A percentile compares a stretch with the other conserved stretches of the same genome.
Conservation (phyloP, 2,888 invertebrate species). For the Asteroscopus sphinx region DNA sequence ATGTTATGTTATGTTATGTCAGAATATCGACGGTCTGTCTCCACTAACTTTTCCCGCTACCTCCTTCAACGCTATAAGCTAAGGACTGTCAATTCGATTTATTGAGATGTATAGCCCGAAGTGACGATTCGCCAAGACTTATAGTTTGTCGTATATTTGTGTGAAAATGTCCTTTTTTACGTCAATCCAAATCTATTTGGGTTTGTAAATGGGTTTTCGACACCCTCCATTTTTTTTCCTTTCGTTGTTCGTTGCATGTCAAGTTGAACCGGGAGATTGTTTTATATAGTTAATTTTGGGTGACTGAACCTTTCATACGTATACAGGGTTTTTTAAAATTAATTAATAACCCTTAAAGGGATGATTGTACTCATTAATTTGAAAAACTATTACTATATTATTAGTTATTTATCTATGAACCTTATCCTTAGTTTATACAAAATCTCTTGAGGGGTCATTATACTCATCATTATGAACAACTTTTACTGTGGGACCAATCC, state of each 20-base stretch:
- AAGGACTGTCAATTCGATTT: conserved; percentile 72
- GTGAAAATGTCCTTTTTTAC: conserved; percentile 54
- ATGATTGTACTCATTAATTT: too few relatives aligned
- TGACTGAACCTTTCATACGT: background rate
- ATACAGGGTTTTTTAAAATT: too few relatives aligned
- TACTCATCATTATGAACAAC: too few relatives aligned
- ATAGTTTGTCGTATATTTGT: conserved; percentile 51
- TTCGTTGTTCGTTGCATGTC: conserved; percentile 33
- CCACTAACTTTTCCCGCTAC: conserved; percentile 12
- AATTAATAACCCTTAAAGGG: too few relatives aligned
- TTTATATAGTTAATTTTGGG: conserved; percentile 18
- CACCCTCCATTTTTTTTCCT: conserved; percentile 28
- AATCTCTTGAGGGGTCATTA: too few relatives aligned
- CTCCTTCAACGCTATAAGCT: conserved; percentile 38
- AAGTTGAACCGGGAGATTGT: conserved; percentile 14
- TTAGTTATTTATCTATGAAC: too few relatives aligned
- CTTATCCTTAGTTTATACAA: too few relatives aligned
- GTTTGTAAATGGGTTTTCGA: conserved; percentile 53
- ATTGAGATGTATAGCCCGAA: conserved; percentile 73
- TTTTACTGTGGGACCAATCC: too few relatives aligned
- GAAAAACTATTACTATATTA: too few relatives aligned
- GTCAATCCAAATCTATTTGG: conserved; percentile 60
- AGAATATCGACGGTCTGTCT: conserved; percentile 16
- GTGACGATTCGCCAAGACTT: conserved; percentile 56
- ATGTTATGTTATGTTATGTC: too few relatives aligned